phyloP scores from a whole-genome alignment of 2,888 invertebrate genomes.

The Ophion ventricosus region DNA sequence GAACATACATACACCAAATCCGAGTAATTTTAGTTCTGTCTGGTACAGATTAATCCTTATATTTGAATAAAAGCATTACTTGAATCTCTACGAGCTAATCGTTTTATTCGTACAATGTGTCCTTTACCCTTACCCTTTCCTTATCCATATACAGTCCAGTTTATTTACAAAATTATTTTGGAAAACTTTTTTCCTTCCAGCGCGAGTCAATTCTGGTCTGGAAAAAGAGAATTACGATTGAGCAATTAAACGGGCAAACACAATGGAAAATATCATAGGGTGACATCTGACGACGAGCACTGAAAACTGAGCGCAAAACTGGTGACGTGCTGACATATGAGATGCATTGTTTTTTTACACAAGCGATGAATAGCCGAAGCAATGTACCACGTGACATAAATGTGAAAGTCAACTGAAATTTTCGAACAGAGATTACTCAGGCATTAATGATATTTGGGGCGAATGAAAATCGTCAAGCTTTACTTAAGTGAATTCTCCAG shows the following conservation, averaged over 20 bases:
- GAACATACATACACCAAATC: conserved; percentile 79
- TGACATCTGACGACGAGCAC: not conserved
- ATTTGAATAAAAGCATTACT: conserved; percentile 83
- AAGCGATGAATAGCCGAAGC: too few relatives aligned
- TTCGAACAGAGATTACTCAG: too few relatives aligned
- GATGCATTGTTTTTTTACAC: too few relatives aligned
- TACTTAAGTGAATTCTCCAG: not conserved
- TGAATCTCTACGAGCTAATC: conserved; percentile 68
- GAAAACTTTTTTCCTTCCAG: too few relatives aligned
- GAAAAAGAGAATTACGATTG: too few relatives aligned
- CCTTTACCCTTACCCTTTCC: not conserved
- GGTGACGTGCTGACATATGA: not conserved
- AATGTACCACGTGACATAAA: too few relatives aligned
- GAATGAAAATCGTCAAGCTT: too few relatives aligned
- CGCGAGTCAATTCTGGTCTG: too few relatives aligned
- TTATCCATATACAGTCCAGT: too few relatives aligned
- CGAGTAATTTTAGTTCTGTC: conserved; percentile 84
- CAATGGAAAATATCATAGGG: not conserved
- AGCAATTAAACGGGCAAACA: not conserved
- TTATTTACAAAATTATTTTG: not conserved
- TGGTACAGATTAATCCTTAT: conserved; percentile 83
- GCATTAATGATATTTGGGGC: too few relatives aligned
- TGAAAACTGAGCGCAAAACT: not conserved
- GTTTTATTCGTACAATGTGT: conserved; percentile 8
- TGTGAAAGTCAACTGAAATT: too few relatives aligned